Conservation (phyloP, 2,797 vertebrate genomes). For the Argyrosomus regius region DNA sequence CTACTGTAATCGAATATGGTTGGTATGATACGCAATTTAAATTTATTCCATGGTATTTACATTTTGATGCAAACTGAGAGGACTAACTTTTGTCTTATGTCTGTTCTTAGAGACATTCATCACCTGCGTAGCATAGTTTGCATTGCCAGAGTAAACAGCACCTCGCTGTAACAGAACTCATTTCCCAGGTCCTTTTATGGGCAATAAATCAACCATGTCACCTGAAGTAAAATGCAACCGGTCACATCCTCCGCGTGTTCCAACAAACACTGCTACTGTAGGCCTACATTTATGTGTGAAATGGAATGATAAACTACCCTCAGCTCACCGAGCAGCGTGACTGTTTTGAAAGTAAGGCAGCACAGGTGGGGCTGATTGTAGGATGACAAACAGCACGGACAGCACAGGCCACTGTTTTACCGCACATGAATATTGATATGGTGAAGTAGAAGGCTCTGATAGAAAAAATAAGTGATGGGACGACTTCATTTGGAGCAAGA, state of each 20-base stretch:
- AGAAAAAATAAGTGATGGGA: constrained; percentile 48
- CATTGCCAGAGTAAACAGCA: constrained; percentile 23
- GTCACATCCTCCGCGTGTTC: constrained; percentile 36
- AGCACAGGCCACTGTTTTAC: constrained; percentile 28
- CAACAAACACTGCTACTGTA: constrained; percentile 38
- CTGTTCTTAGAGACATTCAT: constrained; percentile 36
- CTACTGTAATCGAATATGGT: constrained; percentile 14
- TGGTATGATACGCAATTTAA: neutral
- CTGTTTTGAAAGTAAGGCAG: constrained; percentile 34
- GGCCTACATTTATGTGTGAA: constrained; percentile 44
- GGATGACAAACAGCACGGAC: constrained; percentile 25
- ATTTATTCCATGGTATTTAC: neutral
- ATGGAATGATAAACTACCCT: constrained; percentile 44
- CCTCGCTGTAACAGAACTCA: constrained; percentile 23
- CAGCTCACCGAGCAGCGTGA: neutral
- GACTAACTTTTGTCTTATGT: neutral
- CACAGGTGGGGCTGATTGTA: constrained; percentile 53
- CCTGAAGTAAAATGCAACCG: constrained; percentile 49
- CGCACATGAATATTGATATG: constrained; percentile 39
- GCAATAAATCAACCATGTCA: constrained; percentile 64
- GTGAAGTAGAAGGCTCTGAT: constrained; percentile 21
- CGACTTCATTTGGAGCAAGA: constrained; percentile 46
- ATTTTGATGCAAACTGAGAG: neutral
- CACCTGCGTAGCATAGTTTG: constrained; percentile 22
- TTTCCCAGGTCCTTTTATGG: constrained; percentile 48